A percentile compares a stretch with the other conserved stretches of the same genome.
These are phyloP conservation scores for Acanthisitta chloris DNA, from an alignment of 2,113 vertebrate genomes.

Conservation along the genomic window DNA sequence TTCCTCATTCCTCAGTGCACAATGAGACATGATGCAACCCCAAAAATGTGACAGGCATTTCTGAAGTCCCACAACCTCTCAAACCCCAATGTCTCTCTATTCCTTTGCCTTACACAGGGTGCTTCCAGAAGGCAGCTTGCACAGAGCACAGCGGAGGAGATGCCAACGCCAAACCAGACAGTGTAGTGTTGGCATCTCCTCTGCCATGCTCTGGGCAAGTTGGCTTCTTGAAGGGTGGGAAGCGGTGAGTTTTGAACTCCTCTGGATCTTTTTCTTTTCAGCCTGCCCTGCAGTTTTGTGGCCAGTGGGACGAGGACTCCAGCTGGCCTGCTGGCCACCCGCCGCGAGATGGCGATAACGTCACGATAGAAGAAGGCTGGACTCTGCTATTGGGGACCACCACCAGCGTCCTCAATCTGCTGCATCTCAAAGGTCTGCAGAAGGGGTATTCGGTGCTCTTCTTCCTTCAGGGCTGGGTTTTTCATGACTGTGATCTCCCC, in stretches of 20 bases:
- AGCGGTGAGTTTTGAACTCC: background rate
- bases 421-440: slow-evolving; percentile 74
- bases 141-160: background rate
- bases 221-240: background rate
- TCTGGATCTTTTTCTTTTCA: background rate
- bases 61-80: background rate
- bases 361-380: slow-evolving; percentile 71
- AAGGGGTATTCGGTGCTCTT: background rate
- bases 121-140: background rate
- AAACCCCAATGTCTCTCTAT: accelerated
- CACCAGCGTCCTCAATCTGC: slow-evolving; percentile 59
- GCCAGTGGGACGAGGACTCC: slow-evolving; percentile 58
- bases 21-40: accelerated
- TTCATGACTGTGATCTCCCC: background rate
- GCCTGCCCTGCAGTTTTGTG: slow-evolving; percentile 48
- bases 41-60: accelerated
- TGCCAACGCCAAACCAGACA: background rate
- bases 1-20: accelerated
- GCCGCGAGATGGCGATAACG: slow-evolving; percentile 83
- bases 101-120: accelerated
- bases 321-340: slow-evolving; percentile 68
- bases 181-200: accelerated
- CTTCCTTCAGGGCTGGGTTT: background rate
- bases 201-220: accelerated
- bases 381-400: slow-evolving; percentile 60